These are phyloP conservation scores for Serilophus lunatus DNA, from an alignment of 2,113 vertebrate genomes.

Conservation along the genomic window DNA sequence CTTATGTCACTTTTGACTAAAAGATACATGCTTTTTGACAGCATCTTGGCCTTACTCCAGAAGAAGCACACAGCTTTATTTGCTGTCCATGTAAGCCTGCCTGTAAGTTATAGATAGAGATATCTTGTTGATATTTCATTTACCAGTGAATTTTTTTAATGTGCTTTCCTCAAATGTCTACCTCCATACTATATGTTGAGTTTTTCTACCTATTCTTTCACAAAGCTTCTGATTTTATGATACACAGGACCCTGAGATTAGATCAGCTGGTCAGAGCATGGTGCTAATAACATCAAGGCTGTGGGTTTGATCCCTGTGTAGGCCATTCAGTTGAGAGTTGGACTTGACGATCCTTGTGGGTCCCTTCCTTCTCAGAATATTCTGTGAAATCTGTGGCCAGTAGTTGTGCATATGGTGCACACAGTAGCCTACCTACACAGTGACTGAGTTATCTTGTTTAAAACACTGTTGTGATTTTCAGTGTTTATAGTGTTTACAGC, in stretches of 20 bases:
- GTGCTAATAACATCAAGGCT: not conserved
- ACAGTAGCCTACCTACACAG: not conserved
- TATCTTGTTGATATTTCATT: not conserved
- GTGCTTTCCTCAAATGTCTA: not conserved
- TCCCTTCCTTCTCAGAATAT: not conserved
- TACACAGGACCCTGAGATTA: not conserved
- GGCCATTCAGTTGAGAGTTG: not conserved
- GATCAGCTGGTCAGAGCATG: not conserved
- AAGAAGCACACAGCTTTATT: not conserved
- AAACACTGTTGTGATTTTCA: not conserved
- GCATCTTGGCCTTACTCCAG: not conserved
- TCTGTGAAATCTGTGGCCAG: not conserved
- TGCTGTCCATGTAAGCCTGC: not conserved
- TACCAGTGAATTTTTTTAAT: not conserved
- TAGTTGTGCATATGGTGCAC: not conserved
- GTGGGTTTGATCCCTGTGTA: not conserved
- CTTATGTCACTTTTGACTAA: not conserved
- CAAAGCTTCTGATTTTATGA: not conserved
- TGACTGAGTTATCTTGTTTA: not conserved
- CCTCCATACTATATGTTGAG: not conserved
- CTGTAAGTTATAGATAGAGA: not conserved
- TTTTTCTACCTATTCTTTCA: not conserved
- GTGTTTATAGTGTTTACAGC: not conserved
- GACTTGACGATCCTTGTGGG: not conserved
- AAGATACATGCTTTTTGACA: not conserved